Conservation (phyloP, 1,140 invertebrate species). For the Agrilus planipennis region DNA sequence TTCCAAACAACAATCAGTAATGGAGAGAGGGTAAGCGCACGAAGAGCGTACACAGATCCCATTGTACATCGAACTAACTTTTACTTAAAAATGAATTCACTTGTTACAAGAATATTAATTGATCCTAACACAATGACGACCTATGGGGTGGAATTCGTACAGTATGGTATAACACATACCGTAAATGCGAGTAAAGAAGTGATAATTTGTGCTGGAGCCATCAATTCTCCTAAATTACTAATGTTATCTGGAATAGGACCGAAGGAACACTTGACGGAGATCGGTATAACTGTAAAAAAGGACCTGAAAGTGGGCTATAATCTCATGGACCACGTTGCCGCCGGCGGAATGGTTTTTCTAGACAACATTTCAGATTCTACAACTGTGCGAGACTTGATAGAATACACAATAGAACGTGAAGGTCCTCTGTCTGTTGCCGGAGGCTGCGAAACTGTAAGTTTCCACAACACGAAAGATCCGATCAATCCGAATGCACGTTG, state of each 20-base stretch:
- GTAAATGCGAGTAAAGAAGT: constrained; percentile 58
- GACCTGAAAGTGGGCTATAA: constrained; percentile 67
- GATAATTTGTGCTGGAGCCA: constrained; percentile 58
- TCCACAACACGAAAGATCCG: constrained; percentile 43
- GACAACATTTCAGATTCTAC: constrained; percentile 38
- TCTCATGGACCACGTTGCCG: constrained; percentile 65
- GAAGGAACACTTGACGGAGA: constrained; percentile 45
- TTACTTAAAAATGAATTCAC: constrained; percentile 47
- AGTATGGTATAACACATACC: constrained; percentile 37
- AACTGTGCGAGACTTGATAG: constrained; percentile 21
- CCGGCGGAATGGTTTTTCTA: constrained; percentile 54
- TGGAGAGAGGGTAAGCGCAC: constrained; percentile 61
- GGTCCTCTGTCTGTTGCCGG: constrained; percentile 72
- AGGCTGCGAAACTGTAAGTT: constrained; percentile 67
- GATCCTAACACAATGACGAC: constrained; percentile 48
- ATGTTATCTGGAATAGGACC: constrained; percentile 76
- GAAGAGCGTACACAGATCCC: constrained; percentile 59
- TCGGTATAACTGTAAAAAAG: constrained; percentile 44
- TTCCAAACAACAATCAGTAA: constrained; percentile 49
- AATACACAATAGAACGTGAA: constrained; percentile 38
- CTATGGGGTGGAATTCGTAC: constrained; percentile 49
- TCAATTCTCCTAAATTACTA: constrained; percentile 63
- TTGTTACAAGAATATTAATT: constrained; percentile 65
- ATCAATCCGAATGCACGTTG: constrained; percentile 50
- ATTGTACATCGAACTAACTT: constrained; percentile 49